These are phyloP conservation scores for Cherax destructor DNA, from an alignment of 1,140 invertebrate genomes.

Conservation along the genomic window DNA sequence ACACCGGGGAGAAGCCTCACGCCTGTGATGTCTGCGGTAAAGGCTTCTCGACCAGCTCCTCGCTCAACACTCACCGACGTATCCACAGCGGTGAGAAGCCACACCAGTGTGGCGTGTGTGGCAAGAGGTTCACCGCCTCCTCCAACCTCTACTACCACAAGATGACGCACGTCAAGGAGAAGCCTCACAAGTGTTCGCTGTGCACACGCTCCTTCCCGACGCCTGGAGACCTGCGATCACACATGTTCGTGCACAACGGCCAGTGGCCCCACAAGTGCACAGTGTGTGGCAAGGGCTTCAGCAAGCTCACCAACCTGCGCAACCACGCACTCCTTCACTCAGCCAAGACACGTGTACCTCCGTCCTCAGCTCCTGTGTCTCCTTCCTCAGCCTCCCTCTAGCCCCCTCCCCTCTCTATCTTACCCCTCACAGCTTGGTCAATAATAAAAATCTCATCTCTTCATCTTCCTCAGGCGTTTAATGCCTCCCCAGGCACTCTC, in stretches of 20 bases:
- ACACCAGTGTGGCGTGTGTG: slow-evolving; percentile 94
- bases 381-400: slow-evolving; percentile 62
- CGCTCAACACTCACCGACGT: slow-evolving; percentile 94
- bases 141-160: slow-evolving; percentile 98
- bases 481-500: too few relatives aligned
- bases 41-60: slow-evolving; percentile 95
- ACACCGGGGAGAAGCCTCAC: slow-evolving; percentile 96
- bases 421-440: not conserved
- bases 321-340: slow-evolving; percentile 81
- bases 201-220: slow-evolving; percentile 82
- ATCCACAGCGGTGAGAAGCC: slow-evolving; percentile 98
- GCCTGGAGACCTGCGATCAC: slow-evolving; percentile 81
- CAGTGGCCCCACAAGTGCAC: slow-evolving; percentile 83
- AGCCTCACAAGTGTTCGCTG: slow-evolving; percentile 80
- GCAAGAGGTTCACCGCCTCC: slow-evolving; percentile 96
- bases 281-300: slow-evolving; percentile 82
- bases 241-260: slow-evolving; percentile 83
- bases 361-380: slow-evolving; percentile 55
- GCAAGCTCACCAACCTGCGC: slow-evolving; percentile 83
- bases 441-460: not conserved
- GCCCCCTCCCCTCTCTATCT: not conserved
- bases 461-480: too few relatives aligned
- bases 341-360: slow-evolving; percentile 74
- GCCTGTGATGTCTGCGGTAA: slow-evolving; percentile 95
- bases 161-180: slow-evolving; percentile 97